Percentiles rank a stretch among this genome's conserved stretches.
Conservation (phyloP, 2,888 invertebrate genomes). For the Liopterus haemorrhoidalis region DNA sequence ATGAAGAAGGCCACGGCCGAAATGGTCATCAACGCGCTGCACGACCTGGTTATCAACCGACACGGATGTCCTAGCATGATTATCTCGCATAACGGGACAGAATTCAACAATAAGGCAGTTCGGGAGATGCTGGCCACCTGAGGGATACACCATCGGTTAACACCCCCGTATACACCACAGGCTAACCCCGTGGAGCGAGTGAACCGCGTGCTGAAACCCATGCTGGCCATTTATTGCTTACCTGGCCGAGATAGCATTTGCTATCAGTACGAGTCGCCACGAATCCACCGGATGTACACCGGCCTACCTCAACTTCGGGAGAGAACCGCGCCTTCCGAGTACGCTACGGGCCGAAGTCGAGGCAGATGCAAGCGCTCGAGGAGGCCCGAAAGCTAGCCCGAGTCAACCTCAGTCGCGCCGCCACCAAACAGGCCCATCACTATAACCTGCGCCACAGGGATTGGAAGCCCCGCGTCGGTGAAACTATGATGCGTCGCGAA, state of each 20-base stretch:
- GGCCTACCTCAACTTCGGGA: conserved; percentile 27
- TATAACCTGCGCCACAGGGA: conserved; percentile 21
- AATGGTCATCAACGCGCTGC: conserved; percentile 2
- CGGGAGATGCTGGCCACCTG: background rate
- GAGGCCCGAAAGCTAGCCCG: conserved; percentile 9
- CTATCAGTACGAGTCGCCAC: conserved; percentile 26
- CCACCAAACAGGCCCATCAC: conserved; percentile 13
- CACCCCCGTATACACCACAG: conserved; percentile 34
- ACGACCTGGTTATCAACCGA: conserved; percentile 5
- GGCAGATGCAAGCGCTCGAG: background rate
- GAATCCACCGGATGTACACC: conserved; percentile 27
- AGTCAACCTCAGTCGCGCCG: conserved; percentile 17
- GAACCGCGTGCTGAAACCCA: conserved; percentile 34
- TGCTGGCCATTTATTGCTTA: conserved; percentile 30
- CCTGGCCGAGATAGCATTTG: conserved; percentile 25
- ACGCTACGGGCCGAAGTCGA: background rate
- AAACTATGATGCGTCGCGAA: conserved; percentile 19
- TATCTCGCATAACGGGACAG: conserved; percentile 17
- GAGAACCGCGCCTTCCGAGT: conserved; percentile 14
- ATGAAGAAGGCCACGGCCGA: conserved; percentile 26
- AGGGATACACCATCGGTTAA: conserved; percentile 16
- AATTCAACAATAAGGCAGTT: conserved; percentile 17
- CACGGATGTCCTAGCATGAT: conserved; percentile 17
- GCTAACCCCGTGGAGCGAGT: conserved; percentile 36
- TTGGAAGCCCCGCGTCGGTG: conserved; percentile 9